A percentile compares a stretch with the other conserved stretches of the same genome.
phyloP scores from a whole-genome alignment of 2,797 vertebrate genomes.

The Heteromormyrus szaboi region DNA sequence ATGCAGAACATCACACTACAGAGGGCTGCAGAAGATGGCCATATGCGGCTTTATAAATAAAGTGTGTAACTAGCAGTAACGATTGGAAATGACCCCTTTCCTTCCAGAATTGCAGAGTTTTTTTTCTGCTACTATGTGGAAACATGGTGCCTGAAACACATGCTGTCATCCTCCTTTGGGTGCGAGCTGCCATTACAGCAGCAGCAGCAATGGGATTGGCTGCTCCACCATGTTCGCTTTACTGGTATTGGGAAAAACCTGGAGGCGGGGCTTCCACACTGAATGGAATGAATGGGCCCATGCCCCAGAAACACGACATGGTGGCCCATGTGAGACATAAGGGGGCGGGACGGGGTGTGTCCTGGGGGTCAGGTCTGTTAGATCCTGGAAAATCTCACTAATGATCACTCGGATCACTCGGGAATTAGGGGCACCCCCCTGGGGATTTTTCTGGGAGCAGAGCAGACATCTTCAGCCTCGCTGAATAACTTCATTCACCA shows the following conservation, averaged over 20 bases:
- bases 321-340: background rate
- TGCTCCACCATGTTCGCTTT: background rate
- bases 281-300: background rate
- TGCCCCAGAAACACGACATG: background rate
- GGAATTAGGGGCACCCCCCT: background rate
- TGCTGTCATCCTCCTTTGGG: background rate
- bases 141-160: background rate
- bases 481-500: slow-evolving; percentile 45
- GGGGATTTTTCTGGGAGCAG: background rate
- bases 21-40: background rate
- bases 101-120: background rate
- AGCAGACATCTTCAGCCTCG: slow-evolving; percentile 26
- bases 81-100: background rate
- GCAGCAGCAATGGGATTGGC: background rate
- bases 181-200: background rate
- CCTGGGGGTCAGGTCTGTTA: background rate
- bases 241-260: background rate
- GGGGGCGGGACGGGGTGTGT: background rate
- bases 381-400: background rate
- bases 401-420: background rate
- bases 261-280: background rate
- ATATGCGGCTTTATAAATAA: background rate
- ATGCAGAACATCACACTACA: background rate
- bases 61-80: background rate
- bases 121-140: background rate